Evolutionary conservation across 37 sponge, comb jelly and placozoan genomes (phyloP).

Genomic region (Diacarnus erythraeanus): DNA sequence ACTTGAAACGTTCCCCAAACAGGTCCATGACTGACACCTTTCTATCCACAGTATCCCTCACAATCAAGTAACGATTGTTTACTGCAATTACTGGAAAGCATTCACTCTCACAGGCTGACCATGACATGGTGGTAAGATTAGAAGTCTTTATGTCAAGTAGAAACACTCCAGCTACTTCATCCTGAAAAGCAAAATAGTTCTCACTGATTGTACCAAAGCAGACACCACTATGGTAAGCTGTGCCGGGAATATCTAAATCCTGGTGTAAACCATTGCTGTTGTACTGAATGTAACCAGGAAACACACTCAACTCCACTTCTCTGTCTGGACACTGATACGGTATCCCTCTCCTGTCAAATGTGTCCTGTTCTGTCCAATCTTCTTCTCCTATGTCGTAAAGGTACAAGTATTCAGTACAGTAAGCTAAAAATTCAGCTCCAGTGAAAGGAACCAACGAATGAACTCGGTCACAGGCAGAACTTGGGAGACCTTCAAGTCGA

Average conservation of each 20-base stretch:
- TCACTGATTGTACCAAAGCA: not conserved
- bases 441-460: not conserved
- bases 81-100: not conserved
- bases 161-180: not conserved
- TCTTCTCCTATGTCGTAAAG: not conserved
- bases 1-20: not conserved
- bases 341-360: not conserved
- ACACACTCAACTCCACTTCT: not conserved
- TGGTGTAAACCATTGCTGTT: not conserved
- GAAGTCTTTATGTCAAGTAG: not conserved
- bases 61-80: not conserved
- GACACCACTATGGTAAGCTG: not conserved
- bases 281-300: not conserved
- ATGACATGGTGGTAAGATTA: not conserved
- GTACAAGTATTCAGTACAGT: not conserved
- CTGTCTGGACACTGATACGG: not conserved
- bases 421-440: not conserved
- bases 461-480: not conserved
- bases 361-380: not conserved
- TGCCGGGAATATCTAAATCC: not conserved
- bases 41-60: not conserved
- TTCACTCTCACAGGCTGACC: not conserved
- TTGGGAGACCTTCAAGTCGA: not conserved
- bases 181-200: not conserved
- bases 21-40: not conserved